Base-by-base conservation (phyloP, 2,888 invertebrate genomes). In the Halocaridina rubra region DNA sequence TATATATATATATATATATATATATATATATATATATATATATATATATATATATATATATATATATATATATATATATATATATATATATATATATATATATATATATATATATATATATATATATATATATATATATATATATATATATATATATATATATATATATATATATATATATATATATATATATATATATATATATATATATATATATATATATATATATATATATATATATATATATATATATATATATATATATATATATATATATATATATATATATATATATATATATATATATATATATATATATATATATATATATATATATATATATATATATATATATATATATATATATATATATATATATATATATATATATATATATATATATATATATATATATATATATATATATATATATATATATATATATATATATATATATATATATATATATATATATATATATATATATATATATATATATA, bases 341-440 rank as follows among this genome's bases (percentile, higher is more conserved):
- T 32, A 39, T 13, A 22, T 22, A 22, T 74, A 39, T 46, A 71
- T 29, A 32, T 29, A 71, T 22, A 74, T 39, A 39, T 22, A 74
- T 46, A 8, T 33, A 74, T 67, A 74, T 46, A 0, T 22, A 74
- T 46, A 4, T 39, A 74, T 74, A 2, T 33, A 39, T 67, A 67
- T 67, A 67, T 67, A 67, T 67, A 67, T 67, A 27, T 33, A 30
- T 33, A 30, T 19, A 30, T 19, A 30, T 33, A 72, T 19, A 30
- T 24, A 39, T 74, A 74, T 39, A 32, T 0, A 39, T 67, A 67
- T 67, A 24, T 67, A 67, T 67, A 67, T 67, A 67, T 67, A 67
- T 67, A 24, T 67, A 67, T 67, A 67, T 67, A 67, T 67, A 67
- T 67, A 67, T 67, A 67, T 67, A 67, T 67, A 39, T 74, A 39